Evolutionary conservation across 2,888 invertebrate species (phyloP).

Genomic region (Empis stercorea): DNA sequence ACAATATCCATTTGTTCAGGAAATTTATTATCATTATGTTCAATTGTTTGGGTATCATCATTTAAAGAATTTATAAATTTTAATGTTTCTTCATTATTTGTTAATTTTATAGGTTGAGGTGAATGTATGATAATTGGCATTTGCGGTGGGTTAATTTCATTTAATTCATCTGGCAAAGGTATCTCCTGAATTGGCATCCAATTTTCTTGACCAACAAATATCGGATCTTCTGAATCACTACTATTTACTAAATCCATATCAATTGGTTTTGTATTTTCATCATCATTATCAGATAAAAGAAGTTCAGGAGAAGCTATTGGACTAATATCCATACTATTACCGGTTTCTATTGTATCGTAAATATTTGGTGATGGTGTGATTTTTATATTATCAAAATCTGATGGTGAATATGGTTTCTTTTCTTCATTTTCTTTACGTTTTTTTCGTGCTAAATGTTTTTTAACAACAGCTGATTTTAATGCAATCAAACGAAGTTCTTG

Average conservation of each 20-base stretch:
- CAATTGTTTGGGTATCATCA: too few species aligned
- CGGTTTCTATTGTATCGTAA: conserved; percentile 16
- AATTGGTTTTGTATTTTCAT: conserved; percentile 24
- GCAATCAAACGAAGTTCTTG: conserved; percentile 32
- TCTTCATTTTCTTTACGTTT: conserved; percentile 26
- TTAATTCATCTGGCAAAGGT: conserved; percentile 11
- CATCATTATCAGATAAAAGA: conserved; percentile 14
- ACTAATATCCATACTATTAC: conserved; percentile 27
- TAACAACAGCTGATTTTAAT: conserved; percentile 31
- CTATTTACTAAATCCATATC: conserved; percentile 35
- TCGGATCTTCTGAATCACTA: conserved; percentile 21
- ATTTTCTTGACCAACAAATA: conserved; percentile 5
- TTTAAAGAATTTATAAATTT: too few species aligned
- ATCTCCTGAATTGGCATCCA: conserved; percentile 17
- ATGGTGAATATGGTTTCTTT: conserved; percentile 32
- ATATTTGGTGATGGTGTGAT: conserved; percentile 19
- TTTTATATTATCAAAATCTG: conserved; percentile 27
- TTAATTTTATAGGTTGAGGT: conserved; percentile 3
- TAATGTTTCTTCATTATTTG: background rate
- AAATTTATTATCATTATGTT: background rate
- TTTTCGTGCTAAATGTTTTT: conserved; percentile 30
- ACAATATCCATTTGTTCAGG: background rate
- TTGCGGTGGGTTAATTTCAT: conserved; percentile 6
- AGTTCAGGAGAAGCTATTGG: conserved; percentile 30
- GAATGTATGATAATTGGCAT: conserved; percentile 12